Evolutionary conservation across 2,797 vertebrate species (phyloP), one percentile per base, ranked within the genome.

Genomic region (Graptemys geographica): DNA sequence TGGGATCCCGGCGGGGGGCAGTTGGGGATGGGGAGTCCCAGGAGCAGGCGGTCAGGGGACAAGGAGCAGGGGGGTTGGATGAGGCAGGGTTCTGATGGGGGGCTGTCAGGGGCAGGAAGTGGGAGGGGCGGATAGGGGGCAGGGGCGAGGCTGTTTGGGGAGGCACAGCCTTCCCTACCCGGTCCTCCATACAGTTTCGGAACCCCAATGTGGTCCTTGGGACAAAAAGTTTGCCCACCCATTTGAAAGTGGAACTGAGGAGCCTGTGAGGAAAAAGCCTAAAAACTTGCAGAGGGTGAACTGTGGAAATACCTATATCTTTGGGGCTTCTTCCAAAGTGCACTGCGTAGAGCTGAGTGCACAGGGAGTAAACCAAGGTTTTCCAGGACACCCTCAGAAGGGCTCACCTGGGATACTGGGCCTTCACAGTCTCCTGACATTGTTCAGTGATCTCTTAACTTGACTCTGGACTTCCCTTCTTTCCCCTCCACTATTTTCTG

Each of bases 341-440:
- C 1, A 28, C 49, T 89, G 5, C 69, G 51, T 41, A 8, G 18
- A 69, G 27, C 28, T 37, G 9, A 15, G n/a, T 52, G 5, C 92
- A 81, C 11, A 10, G 12, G 2, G 3, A 80, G 4, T 27, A 65
- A 65, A n/a, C 16, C 59, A n/a, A 16, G 1, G 0, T 2, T 59
- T 81, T 13, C 0, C 10, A 2, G 47, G 13, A 1, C 0, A 0
- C 56, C 27, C 49, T 79, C 49, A n/a, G 49, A n/a, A 10, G 11
- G 16, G 5, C 11, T n/a, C 51, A 1, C 72, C 33, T 5, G 57
- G 76, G 53, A 3, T 41, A 72, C 69, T 72, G 69, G 21, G 13
- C 69, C 69, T 23, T 72, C 9, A 72, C 69, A 23, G 21, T 23
- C 37, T 41, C n/a, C 37, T 41, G 19, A 72, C 69, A 74, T 41